Evolutionary conservation across 2,113 vertebrate species (phyloP), one percentile per base, ranked within the genome.

Genomic region (Onychostruthus taczanowskii): DNA sequence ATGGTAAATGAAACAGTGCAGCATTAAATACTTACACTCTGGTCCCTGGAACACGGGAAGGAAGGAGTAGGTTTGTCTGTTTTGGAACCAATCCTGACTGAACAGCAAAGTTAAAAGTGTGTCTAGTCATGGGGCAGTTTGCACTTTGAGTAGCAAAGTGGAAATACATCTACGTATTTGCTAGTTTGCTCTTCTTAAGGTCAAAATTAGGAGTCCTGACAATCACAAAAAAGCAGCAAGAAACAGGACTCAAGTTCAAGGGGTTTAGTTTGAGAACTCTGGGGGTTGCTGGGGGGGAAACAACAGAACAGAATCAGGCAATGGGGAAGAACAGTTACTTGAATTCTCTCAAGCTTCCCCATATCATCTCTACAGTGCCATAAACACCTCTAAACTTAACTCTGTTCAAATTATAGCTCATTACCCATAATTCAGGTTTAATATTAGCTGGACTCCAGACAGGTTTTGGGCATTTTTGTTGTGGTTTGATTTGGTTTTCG

Each of bases 281-380:
- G 18, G 3, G 26, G 9, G 5, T 33, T 70, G 37, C 39, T 3
- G 4, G 3, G 2, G 8, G 1, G 10, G 18, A 2, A 7, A 68
- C 2, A 3, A 77, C 41, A 89, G 10, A 67, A 59, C 15, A 64
- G 28, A 63, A 67, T 10, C 13, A 64, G 28, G 16, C 12, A 76
- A 17, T 9, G 12, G n/a, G 14, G 52, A 23, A 53, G 8, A 67
- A 44, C 3, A 50, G 13, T 28, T 85, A 61, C 9, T 4, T 6
- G 5, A 80, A 73, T 66, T 55, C 44, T 69, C 28, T 80, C 47
- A 56, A 74, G 53, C 33, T 76, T 86, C 24, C 22, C 23, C 11
- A 49, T 10, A 67, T 72, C 23, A 83, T 8, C 30, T 70, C 5
- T 28, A 2, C 19, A 64, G n/a, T 52, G 66, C 31, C 69, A 37